A percentile compares a stretch with the other conserved stretches of the same genome.
Conservation (phyloP, 2,888 invertebrate genomes). For the Melanotus villosus region DNA sequence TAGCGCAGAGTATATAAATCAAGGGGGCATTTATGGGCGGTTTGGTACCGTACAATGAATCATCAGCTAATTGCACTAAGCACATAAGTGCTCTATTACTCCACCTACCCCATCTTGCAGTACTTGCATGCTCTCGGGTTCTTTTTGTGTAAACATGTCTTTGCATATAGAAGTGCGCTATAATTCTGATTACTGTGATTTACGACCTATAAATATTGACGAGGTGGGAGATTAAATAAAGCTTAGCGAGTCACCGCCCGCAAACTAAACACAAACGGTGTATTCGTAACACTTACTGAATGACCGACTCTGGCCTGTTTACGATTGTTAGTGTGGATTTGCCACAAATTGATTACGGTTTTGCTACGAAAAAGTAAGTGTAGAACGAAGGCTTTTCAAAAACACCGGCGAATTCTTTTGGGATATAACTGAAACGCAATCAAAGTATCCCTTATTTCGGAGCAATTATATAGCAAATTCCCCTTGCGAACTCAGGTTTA, state of each 20-base stretch:
- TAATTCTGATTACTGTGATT: constrained; percentile 24
- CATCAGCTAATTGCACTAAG: constrained; percentile 55
- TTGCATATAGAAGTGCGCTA: not conserved
- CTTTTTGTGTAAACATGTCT: not conserved
- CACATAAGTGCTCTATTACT: constrained; percentile 52
- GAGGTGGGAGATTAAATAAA: constrained; percentile 9
- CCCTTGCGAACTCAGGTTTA: too few species aligned
- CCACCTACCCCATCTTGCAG: constrained; percentile 33
- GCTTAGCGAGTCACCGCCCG: constrained; percentile 6
- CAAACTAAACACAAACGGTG: constrained; percentile 23
- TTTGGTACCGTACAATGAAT: constrained; percentile 54
- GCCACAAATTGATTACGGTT: not conserved
- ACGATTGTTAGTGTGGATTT: not conserved
- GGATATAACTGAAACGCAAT: too few species aligned
- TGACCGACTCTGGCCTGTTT: not conserved
- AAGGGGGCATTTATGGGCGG: constrained; percentile 54
- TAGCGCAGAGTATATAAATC: constrained; percentile 47
- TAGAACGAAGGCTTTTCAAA: too few species aligned
- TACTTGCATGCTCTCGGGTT: constrained; percentile 10
- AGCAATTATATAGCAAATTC: too few species aligned
- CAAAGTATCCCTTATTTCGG: too few species aligned
- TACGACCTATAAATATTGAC: constrained; percentile 28
- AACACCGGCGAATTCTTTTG: too few species aligned
- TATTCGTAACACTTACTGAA: constrained; percentile 12
- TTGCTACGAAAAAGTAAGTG: too few species aligned